Evolutionary conservation across 1,140 invertebrate species (phyloP).

Genomic region (Heliconius congener): DNA sequence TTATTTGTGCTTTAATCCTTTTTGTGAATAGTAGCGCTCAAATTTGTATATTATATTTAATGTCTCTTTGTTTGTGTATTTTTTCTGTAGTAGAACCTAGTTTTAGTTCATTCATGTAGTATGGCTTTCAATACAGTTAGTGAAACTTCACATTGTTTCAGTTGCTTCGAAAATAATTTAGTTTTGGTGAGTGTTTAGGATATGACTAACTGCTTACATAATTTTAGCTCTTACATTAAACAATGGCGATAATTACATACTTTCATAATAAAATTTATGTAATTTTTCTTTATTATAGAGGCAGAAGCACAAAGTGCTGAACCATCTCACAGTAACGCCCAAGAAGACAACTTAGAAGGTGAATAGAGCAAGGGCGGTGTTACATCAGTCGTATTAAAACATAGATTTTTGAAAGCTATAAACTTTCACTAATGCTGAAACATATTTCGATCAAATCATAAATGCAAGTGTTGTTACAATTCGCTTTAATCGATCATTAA

Average conservation of each 20-base stretch:
- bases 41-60: background rate
- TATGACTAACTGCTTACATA: slow-evolving; percentile 24
- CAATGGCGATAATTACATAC: background rate
- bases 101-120: slow-evolving; percentile 3
- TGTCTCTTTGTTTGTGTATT: background rate
- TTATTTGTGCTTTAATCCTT: background rate
- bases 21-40: background rate
- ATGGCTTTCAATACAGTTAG: slow-evolving; percentile 37
- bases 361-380: slow-evolving; percentile 50
- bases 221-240: slow-evolving; percentile 15
- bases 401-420: slow-evolving; percentile 48
- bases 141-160: slow-evolving; percentile 74
- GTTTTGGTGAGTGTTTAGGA: slow-evolving; percentile 60
- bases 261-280: background rate
- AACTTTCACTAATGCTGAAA: slow-evolving; percentile 36
- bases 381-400: slow-evolving; percentile 41
- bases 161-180: slow-evolving; percentile 75
- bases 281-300: slow-evolving; percentile 57
- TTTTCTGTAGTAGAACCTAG: background rate
- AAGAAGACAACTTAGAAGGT: slow-evolving; percentile 44
- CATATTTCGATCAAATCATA: slow-evolving; percentile 17
- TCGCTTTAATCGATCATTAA: slow-evolving; percentile 5
- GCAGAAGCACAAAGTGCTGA: slow-evolving; percentile 62
- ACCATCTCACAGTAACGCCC: slow-evolving; percentile 65
- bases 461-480: background rate